These are phyloP conservation scores for Hippotragus niger DNA, from an alignment of 2,113 vertebrate genomes.

Conservation along the genomic window DNA sequence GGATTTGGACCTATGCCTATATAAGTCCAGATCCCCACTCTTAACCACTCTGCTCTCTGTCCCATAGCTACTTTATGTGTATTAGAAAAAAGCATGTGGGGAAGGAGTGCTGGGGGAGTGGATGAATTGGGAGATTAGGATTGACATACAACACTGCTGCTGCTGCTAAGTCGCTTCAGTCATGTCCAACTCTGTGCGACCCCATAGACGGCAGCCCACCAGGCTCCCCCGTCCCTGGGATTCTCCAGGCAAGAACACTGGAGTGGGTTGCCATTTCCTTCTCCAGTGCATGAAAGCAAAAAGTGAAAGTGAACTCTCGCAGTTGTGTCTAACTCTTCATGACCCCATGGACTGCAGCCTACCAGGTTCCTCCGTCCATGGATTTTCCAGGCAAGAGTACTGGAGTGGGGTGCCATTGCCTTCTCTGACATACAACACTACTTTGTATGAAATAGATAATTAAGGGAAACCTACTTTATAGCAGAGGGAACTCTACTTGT, in stretches of 20 bases:
- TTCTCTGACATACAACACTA: background rate
- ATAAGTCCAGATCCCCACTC: background rate
- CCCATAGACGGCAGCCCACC: too few relatives aligned
- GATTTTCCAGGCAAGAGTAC: too few relatives aligned
- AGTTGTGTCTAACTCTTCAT: rapidly evolving
- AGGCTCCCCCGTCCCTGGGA: too few relatives aligned
- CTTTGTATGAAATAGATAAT: background rate
- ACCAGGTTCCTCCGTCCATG: too few relatives aligned
- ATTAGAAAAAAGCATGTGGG: background rate
- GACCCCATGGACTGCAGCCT: too few relatives aligned
- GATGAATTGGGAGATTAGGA: background rate
- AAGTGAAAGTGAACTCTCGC: too few relatives aligned
- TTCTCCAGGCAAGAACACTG: too few relatives aligned
- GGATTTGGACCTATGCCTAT: background rate
- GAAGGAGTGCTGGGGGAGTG: background rate
- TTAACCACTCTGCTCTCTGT: background rate
- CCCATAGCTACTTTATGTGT: background rate
- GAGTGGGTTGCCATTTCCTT: too few relatives aligned
- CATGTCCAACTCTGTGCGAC: rapidly evolving
- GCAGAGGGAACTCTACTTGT: background rate
- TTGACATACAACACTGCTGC: background rate
- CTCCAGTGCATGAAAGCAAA: too few relatives aligned
- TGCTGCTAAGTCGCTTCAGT: too few relatives aligned
- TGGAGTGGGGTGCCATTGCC: too few relatives aligned
- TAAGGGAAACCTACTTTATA: background rate